Evolutionary conservation across 2,888 invertebrate genomes (phyloP), one percentile per base, ranked within the genome.

Genomic region (Oligia fasciuncula): DNA sequence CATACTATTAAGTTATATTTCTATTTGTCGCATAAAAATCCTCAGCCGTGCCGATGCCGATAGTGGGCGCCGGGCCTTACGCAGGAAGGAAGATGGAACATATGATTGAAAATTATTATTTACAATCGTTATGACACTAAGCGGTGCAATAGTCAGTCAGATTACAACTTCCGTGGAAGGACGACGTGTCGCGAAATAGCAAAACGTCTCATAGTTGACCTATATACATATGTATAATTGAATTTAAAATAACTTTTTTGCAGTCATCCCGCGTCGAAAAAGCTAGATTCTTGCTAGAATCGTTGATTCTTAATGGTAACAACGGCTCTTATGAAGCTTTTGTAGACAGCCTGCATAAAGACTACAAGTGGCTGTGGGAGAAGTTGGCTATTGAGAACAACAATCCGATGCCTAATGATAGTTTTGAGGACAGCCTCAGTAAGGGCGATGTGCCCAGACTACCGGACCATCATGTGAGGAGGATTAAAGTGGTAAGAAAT

Each of bases 311-410:
- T 80, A 94, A 93, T 89, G 96, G 96, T 14, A 94, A 90, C 77
- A 95, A 95, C 85, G 88, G 89, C n/a, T 95, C 97, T 0, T 97
- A 96, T 92, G 95, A 97, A 75, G 93, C 92, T 14, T 97, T 98
- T 91, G 97, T 97, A 74, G 96, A 97, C 88, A 95, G 97, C 74
- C 91, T 98, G 35, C 92, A 94, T 14, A 97, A 97, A 81, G 97
- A 97, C 89, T 97, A 97, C 91, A 89, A 92, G 65, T 98, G 97
- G 97, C 91, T 98, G 73, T 97, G 97, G 90, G 94, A 96, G 73
- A 95, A 95, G 54, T 94, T 97, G 70, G 94, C 94, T 11, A 90
- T 93, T 6, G 93, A 94, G 46, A 93, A 93, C 86, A 93, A 93
- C 73, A 92, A 92, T 67, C 90, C 93, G 11, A 92, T 94, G 85